Percentiles rank a stretch among this genome's conserved stretches.
Conservation (phyloP, 2,888 invertebrate species). For the Oxycera nigricornis region DNA sequence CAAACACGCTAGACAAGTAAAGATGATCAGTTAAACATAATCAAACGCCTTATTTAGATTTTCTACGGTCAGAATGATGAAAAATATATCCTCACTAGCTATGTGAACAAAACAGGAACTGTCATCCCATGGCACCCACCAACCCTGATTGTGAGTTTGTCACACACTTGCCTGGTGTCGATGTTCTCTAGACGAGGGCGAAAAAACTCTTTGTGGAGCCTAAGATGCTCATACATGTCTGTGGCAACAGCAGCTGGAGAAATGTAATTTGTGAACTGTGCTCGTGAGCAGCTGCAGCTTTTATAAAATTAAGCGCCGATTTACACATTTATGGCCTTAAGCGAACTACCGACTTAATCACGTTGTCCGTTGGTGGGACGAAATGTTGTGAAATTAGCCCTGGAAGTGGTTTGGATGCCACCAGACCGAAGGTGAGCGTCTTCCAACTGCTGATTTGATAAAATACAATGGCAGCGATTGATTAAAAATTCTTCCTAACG, state of each 20-base stretch:
- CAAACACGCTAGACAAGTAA: too few species aligned
- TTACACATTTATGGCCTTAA: slow-evolving; percentile 74
- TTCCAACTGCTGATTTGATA: slow-evolving; percentile 59
- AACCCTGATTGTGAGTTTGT: slow-evolving; percentile 56
- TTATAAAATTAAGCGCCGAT: slow-evolving; percentile 65
- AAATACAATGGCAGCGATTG: slow-evolving; percentile 74
- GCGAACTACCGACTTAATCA: slow-evolving; percentile 65
- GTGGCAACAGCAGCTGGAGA: slow-evolving; percentile 52
- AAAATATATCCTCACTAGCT: slow-evolving; percentile 29
- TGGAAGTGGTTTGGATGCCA: slow-evolving; percentile 51
- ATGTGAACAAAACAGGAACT: neutral
- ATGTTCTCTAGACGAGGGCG: slow-evolving; percentile 48
- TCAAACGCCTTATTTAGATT: too few species aligned
- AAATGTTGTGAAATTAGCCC: slow-evolving; percentile 64
- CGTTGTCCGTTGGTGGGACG: slow-evolving; percentile 64
- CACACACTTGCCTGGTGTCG: slow-evolving; percentile 47
- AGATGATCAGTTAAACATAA: too few species aligned
- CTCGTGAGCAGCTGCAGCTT: slow-evolving; percentile 62
- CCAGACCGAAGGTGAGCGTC: slow-evolving; percentile 45
- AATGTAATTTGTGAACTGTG: slow-evolving; percentile 52
- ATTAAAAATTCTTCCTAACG: slow-evolving; percentile 76
- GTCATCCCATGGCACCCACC: too few species aligned
- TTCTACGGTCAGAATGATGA: slow-evolving; percentile 72
- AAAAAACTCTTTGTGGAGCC: slow-evolving; percentile 53
- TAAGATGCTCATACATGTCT: slow-evolving; percentile 40